A percentile compares a stretch with the other conserved stretches of the same genome.
Conservation (phyloP, 1,140 invertebrate genomes). For the Sinella curviseta region DNA sequence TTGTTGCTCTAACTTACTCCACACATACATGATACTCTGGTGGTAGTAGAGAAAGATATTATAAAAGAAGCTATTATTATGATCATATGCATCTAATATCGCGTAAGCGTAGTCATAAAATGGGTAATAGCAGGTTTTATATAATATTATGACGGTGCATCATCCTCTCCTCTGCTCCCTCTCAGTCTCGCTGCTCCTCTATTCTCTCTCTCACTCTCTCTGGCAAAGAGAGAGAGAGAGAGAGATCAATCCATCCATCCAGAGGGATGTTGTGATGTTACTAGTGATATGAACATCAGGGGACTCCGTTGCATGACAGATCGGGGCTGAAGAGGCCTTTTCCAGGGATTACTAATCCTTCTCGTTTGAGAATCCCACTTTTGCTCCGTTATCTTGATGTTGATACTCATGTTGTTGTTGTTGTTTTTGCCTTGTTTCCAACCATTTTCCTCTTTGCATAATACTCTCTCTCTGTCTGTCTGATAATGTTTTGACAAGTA, state of each 20-base stretch:
- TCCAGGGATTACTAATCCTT: constrained; percentile 16
- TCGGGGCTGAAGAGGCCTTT: constrained; percentile 23
- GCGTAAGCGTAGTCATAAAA: neutral
- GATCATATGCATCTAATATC: neutral
- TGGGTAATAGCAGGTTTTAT: neutral
- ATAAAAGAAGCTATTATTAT: neutral
- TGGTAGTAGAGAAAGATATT: neutral
- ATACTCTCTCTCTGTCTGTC: neutral
- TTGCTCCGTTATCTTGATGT: too few relatives aligned
- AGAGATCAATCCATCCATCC: constrained; percentile 8
- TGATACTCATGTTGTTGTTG: neutral
- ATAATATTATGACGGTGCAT: too few relatives aligned
- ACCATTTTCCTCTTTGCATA: constrained; percentile 10
- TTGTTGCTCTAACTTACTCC: too few relatives aligned
- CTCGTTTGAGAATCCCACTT: too few relatives aligned
- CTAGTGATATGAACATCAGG: constrained; percentile 24
- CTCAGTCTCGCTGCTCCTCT: too few relatives aligned
- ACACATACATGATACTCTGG: too few relatives aligned
- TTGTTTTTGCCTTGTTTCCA: neutral
- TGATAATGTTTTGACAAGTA: constrained; percentile 20
- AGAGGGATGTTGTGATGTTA: constrained; percentile 10
- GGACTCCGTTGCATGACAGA: constrained; percentile 14
- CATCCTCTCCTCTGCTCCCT: too few relatives aligned
- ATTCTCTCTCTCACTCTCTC: too few relatives aligned
- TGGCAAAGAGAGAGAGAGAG: neutral